Base-by-base conservation (phyloP, 2,113 vertebrate genomes). In the Halcyon malimbica region DNA sequence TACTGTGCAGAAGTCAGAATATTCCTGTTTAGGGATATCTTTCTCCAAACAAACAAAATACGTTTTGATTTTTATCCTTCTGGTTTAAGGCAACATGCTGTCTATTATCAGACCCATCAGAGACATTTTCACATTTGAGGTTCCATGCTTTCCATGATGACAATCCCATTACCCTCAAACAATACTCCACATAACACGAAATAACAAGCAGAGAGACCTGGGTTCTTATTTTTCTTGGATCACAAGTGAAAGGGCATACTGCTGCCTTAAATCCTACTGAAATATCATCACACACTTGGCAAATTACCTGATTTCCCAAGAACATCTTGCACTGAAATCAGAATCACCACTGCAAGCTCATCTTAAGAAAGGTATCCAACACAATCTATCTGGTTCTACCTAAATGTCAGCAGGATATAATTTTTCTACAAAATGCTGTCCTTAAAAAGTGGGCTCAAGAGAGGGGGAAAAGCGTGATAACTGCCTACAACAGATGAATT, bases 221-320 rank as follows among this genome's bases (percentile, higher is more conserved):
- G 78, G 53, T 88, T 92, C 81, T 87, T 91, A 64, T 29, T 89
- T 62, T 74, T 73, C 82, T 93, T 93, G 63, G 37, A 79, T 91
- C 83, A 94, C 87, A 94, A 82, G 76, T 87, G 85, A 95, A 96
- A 83, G 25, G 16, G n/a, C 42, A 65, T 3, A 92, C 42, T 20
- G 28, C n/a, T 60, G 17, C 17, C 39, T 39, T 69, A 84, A 86
- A 56, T 56, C 20, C 48, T 70, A 42, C 16, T 23, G 63, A 91
- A 87, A 84, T 28, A 74, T 0, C 15, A 71, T 29, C 18, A 65
- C 0, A 2, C 10, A 29, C 8, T 39, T 64, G 67, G 17, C 21
- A 88, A 68, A n/a, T 77, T 33, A 84, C 8, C 17, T 8, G 7
- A 41, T 71, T 92, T 90, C 41, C 71, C 76, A 94, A 74, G 41